Base-by-base conservation (phyloP, 2,888 invertebrate species). In the Steinernema hermaphroditum region DNA sequence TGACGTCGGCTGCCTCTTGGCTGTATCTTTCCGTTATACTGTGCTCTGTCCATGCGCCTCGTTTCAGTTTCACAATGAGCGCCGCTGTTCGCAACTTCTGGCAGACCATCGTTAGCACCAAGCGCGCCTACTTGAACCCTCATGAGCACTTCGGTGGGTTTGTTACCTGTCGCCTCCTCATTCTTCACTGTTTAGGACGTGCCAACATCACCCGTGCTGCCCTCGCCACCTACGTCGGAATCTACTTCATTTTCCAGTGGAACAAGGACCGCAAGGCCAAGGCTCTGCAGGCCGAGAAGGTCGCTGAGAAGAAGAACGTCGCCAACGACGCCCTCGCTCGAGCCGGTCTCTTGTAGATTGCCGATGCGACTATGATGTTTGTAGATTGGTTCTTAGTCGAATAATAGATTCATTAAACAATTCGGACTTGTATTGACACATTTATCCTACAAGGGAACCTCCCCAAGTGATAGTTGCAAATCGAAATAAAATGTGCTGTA, bases 151-250 rank as follows among this genome's bases (percentile, higher is more conserved):
- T 82, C 76, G 84, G 84, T 79, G 72, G 44, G 74, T 72, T 41
- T n/a, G n/a, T n/a, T n/a, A n/a, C 16, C 37, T 68, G n/a, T 6
- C 1, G 37, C 46, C 1, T 6, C 9, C 22, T 50, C 37, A 22
- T 8, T 12, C 57, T 43, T 24, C n/a, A 71, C n/a, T n/a, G n/a
- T 71, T 16, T 16, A 75, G 75, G 75, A 50, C 70, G 83, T 72
- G 81, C 81, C 71, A 83, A 83, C 76, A 83, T 83, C 79, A 81
- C 80, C 76, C 81, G 83, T 69, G 82, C 83, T 72, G 83, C 80
- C 69, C 78, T 83, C 34, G 77, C 76, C 74, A 82, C 82, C 72
- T 83, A 83, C 76, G 81, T 83, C 50, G 82, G 81, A 72, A 71
- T 78, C 71, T 84, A 79, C 72, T 73, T 82, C 74, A 71, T 78